Evolutionary conservation across 1,140 invertebrate genomes (phyloP).

Genomic region (Zaprionus taronus): DNA sequence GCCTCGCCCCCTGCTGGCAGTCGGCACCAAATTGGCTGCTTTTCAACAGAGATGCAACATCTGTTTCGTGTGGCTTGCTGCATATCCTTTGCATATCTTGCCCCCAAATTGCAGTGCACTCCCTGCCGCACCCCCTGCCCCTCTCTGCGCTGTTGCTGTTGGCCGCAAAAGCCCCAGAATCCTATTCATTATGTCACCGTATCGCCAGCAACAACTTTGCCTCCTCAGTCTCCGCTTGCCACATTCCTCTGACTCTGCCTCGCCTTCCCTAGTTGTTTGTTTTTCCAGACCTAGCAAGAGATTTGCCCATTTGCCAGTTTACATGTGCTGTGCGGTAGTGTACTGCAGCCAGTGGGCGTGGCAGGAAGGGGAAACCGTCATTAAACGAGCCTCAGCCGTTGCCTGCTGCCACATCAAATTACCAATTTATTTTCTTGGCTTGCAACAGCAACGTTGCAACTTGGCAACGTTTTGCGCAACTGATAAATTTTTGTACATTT

Average conservation of each 20-base stretch:
- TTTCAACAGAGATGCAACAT: slow-evolving; percentile 84
- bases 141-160: slow-evolving; percentile 35
- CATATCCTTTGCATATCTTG: slow-evolving; percentile 78
- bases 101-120: slow-evolving; percentile 71
- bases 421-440: slow-evolving; percentile 81
- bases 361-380: slow-evolving; percentile 41
- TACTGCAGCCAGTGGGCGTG: not conserved
- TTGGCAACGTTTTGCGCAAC: slow-evolving; percentile 37
- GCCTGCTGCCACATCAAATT: slow-evolving; percentile 73
- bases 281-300: slow-evolving; percentile 22
- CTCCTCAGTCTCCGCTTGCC: not conserved
- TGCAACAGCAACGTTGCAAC: slow-evolving; percentile 4
- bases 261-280: slow-evolving; percentile 24
- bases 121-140: slow-evolving; percentile 27
- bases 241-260: not conserved
- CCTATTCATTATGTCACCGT: slow-evolving; percentile 80
- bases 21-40: slow-evolving; percentile 79
- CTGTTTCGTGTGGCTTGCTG: slow-evolving; percentile 72
- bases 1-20: not conserved
- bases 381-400: slow-evolving; percentile 57
- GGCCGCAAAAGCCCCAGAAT: slow-evolving; percentile 73
- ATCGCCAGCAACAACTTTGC: slow-evolving; percentile 33
- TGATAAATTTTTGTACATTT: slow-evolving; percentile 43
- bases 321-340: slow-evolving; percentile 29
- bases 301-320: slow-evolving; percentile 43